Evolutionary conservation across 2,113 vertebrate genomes (phyloP).

Genomic region (Gracilinanus agilis): DNA sequence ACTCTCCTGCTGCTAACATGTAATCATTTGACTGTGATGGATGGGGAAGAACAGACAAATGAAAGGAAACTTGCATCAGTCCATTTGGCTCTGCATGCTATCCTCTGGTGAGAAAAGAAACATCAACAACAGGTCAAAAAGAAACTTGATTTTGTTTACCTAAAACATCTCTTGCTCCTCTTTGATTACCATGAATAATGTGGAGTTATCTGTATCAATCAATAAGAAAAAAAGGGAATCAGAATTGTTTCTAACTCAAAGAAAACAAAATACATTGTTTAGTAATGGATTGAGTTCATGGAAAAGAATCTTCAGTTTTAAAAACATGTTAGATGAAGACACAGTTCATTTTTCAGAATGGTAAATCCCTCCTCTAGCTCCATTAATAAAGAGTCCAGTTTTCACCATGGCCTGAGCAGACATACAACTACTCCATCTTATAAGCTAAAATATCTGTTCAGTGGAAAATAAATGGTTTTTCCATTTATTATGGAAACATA

Average conservation of each 20-base stretch:
- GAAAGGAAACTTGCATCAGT: conserved; percentile 3
- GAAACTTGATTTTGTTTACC: conserved; percentile 14
- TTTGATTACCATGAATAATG: background rate
- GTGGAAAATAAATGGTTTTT: conserved; percentile 48
- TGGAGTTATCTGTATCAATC: conserved; percentile 18
- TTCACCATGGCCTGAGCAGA: conserved; percentile 2
- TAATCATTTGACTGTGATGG: conserved; percentile 28
- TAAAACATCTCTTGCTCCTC: background rate
- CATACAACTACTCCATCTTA: background rate
- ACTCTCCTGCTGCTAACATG: background rate
- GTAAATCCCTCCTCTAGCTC: background rate
- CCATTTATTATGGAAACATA: background rate
- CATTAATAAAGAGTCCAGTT: conserved; percentile 17
- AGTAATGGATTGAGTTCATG: background rate
- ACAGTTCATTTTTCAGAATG: background rate
- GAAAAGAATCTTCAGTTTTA: background rate
- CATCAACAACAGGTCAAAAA: conserved; percentile 10
- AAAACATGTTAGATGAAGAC: background rate
- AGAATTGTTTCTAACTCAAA: background rate
- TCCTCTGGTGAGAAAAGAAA: conserved; percentile 27
- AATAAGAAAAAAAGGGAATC: conserved; percentile 25
- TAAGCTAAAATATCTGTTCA: conserved; percentile 2
- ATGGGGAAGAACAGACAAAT: conserved; percentile 24
- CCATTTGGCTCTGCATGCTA: conserved; percentile 2
- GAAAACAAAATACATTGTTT: conserved; percentile 10